These are phyloP conservation scores for Nesoenas mayeri DNA, from an alignment of 2,113 vertebrate species.

Conservation along the genomic window DNA sequence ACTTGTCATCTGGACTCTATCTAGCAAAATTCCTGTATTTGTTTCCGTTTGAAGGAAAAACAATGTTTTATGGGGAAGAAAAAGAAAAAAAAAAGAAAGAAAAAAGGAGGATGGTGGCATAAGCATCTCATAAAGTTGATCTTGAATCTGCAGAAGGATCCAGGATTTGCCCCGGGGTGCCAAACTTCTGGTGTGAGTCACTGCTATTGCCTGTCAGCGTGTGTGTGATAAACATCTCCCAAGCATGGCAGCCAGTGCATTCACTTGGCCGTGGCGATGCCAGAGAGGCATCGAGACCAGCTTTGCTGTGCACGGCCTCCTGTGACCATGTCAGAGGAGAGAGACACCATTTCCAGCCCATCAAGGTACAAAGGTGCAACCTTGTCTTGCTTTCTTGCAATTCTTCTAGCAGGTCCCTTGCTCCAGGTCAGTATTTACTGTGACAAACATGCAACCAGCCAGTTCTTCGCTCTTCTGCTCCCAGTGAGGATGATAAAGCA, in stretches of 20 bases:
- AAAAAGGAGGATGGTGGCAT: not conserved
- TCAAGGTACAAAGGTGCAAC: too few relatives aligned
- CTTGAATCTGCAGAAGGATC: not conserved
- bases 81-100: too few relatives aligned
- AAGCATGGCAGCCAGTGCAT: accelerated
- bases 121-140: not conserved
- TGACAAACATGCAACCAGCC: not conserved
- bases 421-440: not conserved
- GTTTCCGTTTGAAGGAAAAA: conserved; percentile 30
- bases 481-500: not conserved
- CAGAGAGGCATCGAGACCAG: accelerated
- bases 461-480: not conserved
- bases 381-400: not conserved
- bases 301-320: not conserved
- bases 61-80: not conserved
- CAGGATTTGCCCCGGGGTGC: not conserved
- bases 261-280: not conserved
- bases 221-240: not conserved
- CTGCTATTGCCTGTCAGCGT: not conserved
- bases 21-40: conserved; percentile 56
- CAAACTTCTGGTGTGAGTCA: accelerated
- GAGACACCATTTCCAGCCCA: not conserved
- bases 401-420: not conserved
- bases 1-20: conserved; percentile 64
- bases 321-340: accelerated